Base-by-base conservation (phyloP, 2,888 invertebrate species). In the Diabrotica balteata region DNA sequence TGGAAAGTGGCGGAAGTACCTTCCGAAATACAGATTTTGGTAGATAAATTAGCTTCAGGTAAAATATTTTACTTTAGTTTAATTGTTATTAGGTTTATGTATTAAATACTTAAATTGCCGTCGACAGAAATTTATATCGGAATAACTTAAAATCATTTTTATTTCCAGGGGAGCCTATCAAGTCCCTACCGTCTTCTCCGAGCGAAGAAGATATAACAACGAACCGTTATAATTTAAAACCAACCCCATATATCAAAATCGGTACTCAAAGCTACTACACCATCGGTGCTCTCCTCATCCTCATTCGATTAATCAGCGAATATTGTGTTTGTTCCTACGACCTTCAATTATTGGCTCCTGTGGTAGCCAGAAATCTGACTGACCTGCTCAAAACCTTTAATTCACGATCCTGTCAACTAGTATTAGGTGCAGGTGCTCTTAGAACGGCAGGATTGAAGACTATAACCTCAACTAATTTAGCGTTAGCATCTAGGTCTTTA, bases 1-100 rank as follows among this genome's bases (percentile, higher is more conserved):
- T 98, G 98, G 98, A 95, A 94, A 80, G 90, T 93, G 76, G 94
- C 96, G 6, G 96, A 97, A 78, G 94, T 98, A 60, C 94, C 97
- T 0, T 86, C 88, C 73, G 94, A 96, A 81, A 93, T 97, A 81
- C 98, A 98, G 85, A 88, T 90, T 75, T 88, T 97, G 69, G 91
- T 96, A 47, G 90, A 80, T 71, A 78, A 89, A 75, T 90, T 95
- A 78, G 86, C 87, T 0, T 79, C 79, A 7, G 84, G 71, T 69
- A 51, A 32, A 32, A 4, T 32, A 2, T 32, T 32, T 32, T 32
- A 32, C 32, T 32, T 32, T 4, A 5, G 5, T 2, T 32, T 32
- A 4, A 32, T 32, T 32, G 17, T 59, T 46, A 54, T 22, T 8
- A 11, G 17, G 8, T 59, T 11, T 55, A 44, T 55, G 7, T 55